Conservation (phyloP, 2,113 vertebrate genomes). For the Alosa alosa region DNA sequence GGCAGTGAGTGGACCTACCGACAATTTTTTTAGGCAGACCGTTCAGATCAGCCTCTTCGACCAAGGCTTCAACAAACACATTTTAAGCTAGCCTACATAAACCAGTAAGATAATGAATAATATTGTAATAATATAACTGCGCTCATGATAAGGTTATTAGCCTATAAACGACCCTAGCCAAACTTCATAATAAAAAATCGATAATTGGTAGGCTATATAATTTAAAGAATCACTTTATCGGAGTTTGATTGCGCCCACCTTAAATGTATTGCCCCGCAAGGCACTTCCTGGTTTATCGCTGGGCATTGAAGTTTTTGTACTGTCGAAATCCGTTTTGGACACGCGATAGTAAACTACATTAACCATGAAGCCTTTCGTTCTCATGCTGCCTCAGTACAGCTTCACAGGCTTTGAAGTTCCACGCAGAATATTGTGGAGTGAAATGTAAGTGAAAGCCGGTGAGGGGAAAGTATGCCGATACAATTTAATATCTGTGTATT, state of each 20-base stretch:
- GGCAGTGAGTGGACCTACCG: too few relatives aligned
- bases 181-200: too few relatives aligned
- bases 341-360: not conserved
- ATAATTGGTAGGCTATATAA: not conserved
- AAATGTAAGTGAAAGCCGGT: not conserved
- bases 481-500: not conserved
- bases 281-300: not conserved
- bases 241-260: constrained; percentile 21
- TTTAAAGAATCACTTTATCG: not conserved
- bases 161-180: too few relatives aligned
- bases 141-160: too few relatives aligned
- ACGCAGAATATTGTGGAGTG: not conserved
- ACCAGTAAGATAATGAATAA: too few relatives aligned
- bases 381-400: constrained; percentile 6
- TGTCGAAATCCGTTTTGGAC: not conserved
- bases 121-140: too few relatives aligned
- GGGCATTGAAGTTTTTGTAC: not conserved
- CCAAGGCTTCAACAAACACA: too few relatives aligned
- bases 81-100: too few relatives aligned
- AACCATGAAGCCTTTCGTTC: not conserved
- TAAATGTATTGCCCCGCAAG: not conserved
- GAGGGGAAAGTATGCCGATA: not conserved
- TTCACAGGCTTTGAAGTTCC: constrained; percentile 2
- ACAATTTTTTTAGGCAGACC: too few relatives aligned
- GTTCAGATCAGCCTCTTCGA: too few relatives aligned